Base-by-base conservation (phyloP, 2,888 invertebrate species). In the Hyles lineata region DNA sequence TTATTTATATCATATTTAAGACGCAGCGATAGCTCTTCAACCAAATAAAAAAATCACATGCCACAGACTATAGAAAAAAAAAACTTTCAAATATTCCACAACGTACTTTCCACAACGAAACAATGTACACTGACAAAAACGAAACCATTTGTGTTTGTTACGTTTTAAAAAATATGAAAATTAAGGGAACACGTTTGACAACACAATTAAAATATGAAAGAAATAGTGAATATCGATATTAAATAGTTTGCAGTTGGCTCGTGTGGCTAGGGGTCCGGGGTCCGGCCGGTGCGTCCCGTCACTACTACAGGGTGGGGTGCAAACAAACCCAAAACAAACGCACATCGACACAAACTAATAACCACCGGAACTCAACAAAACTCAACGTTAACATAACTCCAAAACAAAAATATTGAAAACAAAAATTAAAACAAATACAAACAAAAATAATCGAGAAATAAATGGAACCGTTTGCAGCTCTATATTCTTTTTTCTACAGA, bases 311-410 rank as follows among this genome's bases (percentile, higher is more conserved):
- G 82, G 83, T 84, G 86, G 89, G 89, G 91, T 91, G 87, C 84
- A 85, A 43, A 88, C 89, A 85, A 90, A 88, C 88, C 89, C 89
- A 88, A 80, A 83, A 74, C 77, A 80, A 82, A 87, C 83, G 84
- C 83, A 86, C 84, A 87, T 83, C 81, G 82, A 88, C 85, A 88
- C 85, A 85, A 85, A 85, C 83, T 83, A 82, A 83, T 78, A 83
- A 80, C 78, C 82, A 85, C 79, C 80, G 79, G 82, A 83, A 81
- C 83, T 85, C 84, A 88, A 84, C 85, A 87, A 85, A 86, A 86
- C 84, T 82, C 78, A 86, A 85, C 86, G 80, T 77, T 77, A 82
- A 77, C 55, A 55, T 55, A 87, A 79, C 75, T 78, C 80, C 83
- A 76, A 82, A 76, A 84, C 85, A 79, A 82, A 76, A 75, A 82